Evolutionary conservation across 2,113 vertebrate species (phyloP).

Genomic region (Salvator merianae): DNA sequence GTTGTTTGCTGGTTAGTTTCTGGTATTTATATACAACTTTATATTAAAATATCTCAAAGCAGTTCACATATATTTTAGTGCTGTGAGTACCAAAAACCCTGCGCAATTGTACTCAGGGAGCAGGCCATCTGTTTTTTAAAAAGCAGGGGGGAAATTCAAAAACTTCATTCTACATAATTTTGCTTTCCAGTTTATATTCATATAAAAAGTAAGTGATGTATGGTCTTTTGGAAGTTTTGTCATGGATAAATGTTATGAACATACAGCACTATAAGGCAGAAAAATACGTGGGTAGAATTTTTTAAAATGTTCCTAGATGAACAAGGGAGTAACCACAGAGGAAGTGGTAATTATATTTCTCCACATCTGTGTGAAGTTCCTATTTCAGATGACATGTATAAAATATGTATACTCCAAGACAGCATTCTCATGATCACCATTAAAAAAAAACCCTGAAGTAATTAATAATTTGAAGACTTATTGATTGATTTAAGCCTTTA

Average conservation of each 20-base stretch:
- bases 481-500: neutral
- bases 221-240: neutral
- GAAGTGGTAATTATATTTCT: neutral
- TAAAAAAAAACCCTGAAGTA: neutral
- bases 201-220: neutral
- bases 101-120: too few relatives aligned
- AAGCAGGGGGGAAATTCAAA: too few relatives aligned
- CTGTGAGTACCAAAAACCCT: too few relatives aligned
- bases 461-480: neutral
- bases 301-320: neutral
- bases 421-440: neutral
- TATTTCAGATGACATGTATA: neutral
- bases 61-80: too few relatives aligned
- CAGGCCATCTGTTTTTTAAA: too few relatives aligned
- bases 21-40: too few relatives aligned
- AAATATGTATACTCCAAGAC: too few relatives aligned
- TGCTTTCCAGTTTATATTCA: too few relatives aligned
- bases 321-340: neutral
- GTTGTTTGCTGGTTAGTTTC: too few relatives aligned
- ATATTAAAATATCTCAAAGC: too few relatives aligned
- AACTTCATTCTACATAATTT: neutral
- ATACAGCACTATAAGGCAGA: neutral
- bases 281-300: neutral
- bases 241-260: neutral
- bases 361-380: neutral